phyloP scores from a whole-genome alignment of 1,140 invertebrate species.

The Bombus pyrosoma region DNA sequence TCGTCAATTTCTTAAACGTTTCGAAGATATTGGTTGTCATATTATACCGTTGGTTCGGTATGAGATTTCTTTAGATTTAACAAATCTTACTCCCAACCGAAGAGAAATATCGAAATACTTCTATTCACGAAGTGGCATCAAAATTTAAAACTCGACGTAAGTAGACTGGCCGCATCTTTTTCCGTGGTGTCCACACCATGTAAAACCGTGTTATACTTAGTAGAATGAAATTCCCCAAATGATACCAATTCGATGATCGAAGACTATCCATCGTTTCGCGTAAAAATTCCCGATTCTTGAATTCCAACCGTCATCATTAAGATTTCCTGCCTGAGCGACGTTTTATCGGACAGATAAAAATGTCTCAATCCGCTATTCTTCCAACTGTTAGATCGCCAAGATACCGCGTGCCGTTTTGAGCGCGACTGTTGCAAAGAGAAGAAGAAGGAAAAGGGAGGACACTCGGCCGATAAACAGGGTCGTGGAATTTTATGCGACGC shows the following conservation, averaged over 20 bases:
- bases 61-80: too few species aligned
- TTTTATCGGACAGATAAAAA: neutral
- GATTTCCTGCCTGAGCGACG: neutral
- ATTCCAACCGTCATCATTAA: neutral
- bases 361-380: neutral
- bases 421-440: neutral
- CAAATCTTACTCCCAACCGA: too few species aligned
- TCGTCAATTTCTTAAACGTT: too few species aligned
- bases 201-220: too few species aligned
- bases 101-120: too few species aligned
- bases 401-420: neutral
- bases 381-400: neutral
- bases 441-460: neutral
- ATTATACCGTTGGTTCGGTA: too few species aligned
- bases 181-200: fast-evolving
- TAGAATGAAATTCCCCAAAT: too few species aligned
- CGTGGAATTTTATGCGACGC: constrained; percentile 43
- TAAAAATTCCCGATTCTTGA: neutral
- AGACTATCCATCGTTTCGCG: neutral
- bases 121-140: too few species aligned
- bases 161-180: too few species aligned
- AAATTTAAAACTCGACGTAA: too few species aligned
- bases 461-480: constrained; percentile 10
- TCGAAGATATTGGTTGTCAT: too few species aligned
- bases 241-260: too few species aligned